Conservation (phyloP, 2,113 vertebrate genomes). For the Romanogobio albipinnatus region DNA sequence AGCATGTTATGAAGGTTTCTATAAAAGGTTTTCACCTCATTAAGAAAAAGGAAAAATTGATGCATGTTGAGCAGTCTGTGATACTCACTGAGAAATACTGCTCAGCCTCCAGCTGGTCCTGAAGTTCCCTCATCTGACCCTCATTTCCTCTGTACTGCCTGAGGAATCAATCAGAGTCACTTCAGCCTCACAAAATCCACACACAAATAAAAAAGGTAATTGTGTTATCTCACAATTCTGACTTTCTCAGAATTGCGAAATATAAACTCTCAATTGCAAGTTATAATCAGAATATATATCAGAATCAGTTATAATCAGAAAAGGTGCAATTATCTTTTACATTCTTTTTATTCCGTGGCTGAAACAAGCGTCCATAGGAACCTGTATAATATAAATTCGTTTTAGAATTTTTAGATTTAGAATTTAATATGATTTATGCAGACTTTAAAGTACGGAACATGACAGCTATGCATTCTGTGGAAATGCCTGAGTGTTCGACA, state of each 20-base stretch:
- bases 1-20: too few relatives aligned
- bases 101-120: slow-evolving; percentile 98
- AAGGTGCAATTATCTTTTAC: too few relatives aligned
- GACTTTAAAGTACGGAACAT: neutral
- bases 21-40: neutral
- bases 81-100: slow-evolving; percentile 97
- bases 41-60: neutral
- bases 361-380: neutral
- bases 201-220: neutral
- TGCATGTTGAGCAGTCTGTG: neutral
- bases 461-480: neutral
- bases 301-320: too few relatives aligned
- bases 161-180: slow-evolving; percentile 43
- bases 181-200: neutral
- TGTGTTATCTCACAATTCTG: too few relatives aligned
- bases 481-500: neutral
- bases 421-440: neutral
- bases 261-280: too few relatives aligned
- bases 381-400: neutral
- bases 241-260: too few relatives aligned
- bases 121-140: slow-evolving; percentile 98
- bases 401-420: too few relatives aligned
- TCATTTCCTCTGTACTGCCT: slow-evolving; percentile 99
- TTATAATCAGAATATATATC: too few relatives aligned
- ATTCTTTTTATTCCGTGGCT: too few relatives aligned